Percentiles rank a stretch among this genome's conserved stretches.
phyloP scores from a whole-genome alignment of 1,140 invertebrate genomes.

The Calliopsis andreniformis region DNA sequence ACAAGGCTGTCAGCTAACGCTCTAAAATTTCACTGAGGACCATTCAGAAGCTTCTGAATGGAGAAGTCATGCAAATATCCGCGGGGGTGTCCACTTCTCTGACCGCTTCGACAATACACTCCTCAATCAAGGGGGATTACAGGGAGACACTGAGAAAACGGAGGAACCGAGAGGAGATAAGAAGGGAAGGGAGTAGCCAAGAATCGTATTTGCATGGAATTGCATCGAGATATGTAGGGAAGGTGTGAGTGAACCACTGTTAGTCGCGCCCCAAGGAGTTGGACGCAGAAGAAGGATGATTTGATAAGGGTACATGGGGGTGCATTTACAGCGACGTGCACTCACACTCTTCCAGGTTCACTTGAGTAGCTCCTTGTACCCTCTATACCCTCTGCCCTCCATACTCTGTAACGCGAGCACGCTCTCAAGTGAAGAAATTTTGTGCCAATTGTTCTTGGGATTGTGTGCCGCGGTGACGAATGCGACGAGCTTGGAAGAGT shows the following conservation, averaged over 20 bases:
- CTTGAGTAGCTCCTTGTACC: neutral
- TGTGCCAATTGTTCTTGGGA: no score
- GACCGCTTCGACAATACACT: constrained; percentile 12
- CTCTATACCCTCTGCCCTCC: no score
- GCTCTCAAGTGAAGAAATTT: neutral
- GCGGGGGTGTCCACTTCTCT: neutral
- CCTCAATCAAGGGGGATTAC: neutral
- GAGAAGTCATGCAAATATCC: constrained; percentile 16
- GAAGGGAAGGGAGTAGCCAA: constrained; percentile 18
- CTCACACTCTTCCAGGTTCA: neutral
- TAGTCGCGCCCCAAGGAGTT: constrained; percentile 49
- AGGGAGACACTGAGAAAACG: neutral
- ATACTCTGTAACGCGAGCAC: neutral
- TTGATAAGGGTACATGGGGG: constrained; percentile 49
- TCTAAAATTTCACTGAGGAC: neutral
- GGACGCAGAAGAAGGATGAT: constrained; percentile 29
- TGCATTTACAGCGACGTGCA: constrained; percentile 29
- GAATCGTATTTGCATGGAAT: constrained; percentile 68
- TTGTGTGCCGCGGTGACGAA: no score
- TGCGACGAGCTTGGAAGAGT: no score
- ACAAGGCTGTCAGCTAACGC: neutral
- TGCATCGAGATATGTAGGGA: constrained; percentile 51
- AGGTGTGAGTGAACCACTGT: constrained; percentile 52
- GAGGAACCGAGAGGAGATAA: constrained; percentile 34
- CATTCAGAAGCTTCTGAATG: neutral